These are phyloP conservation scores for Porites evermanni DNA, from an alignment of 92 coral and sea anemone genomes.

Conservation along the genomic window DNA sequence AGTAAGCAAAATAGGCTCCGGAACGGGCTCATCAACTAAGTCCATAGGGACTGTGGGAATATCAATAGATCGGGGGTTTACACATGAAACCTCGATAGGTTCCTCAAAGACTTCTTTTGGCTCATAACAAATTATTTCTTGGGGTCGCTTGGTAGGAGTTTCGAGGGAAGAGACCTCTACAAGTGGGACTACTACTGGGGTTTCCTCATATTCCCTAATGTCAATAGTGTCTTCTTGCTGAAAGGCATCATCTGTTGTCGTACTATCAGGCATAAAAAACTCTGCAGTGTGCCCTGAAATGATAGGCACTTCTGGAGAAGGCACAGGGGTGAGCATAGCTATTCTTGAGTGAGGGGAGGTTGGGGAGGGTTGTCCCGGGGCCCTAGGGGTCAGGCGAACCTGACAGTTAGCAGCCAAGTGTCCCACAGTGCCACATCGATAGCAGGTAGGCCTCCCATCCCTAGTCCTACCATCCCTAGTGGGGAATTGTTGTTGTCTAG, in stretches of 20 bases:
- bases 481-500: background rate
- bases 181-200: no score
- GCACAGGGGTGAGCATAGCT: background rate
- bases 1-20: background rate
- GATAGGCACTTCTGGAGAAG: background rate
- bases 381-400: background rate
- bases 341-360: background rate
- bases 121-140: no score
- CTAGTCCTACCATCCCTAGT: background rate
- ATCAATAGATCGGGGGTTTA: background rate
- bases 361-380: background rate
- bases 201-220: no score
- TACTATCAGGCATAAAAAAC: background rate
- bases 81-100: background rate
- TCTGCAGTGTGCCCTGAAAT: background rate
- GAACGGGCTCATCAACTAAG: background rate
- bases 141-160: no score
- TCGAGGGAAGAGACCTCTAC: no score
- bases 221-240: no score
- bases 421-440: slow-evolving; percentile 1
- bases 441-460: slow-evolving; percentile 18
- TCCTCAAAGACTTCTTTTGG: no score
- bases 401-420: background rate
- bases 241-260: background rate
- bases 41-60: background rate